A percentile compares a stretch with the other conserved stretches of the same genome.
Conservation (phyloP, 1,140 invertebrate species). For the Hyles euphorbiae region DNA sequence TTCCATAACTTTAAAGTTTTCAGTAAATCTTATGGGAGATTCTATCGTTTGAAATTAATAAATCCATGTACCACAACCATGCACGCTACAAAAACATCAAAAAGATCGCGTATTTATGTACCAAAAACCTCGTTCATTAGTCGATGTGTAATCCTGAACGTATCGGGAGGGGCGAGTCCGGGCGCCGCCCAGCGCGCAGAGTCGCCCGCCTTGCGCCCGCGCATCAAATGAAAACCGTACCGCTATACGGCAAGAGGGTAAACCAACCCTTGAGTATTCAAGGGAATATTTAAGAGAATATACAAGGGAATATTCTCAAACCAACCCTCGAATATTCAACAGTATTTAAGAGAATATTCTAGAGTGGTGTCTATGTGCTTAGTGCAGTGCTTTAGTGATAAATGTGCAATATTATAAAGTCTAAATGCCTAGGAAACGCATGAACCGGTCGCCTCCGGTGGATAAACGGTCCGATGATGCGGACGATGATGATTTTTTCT, state of each 20-base stretch:
- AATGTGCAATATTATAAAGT: slow-evolving; percentile 20
- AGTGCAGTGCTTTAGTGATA: not conserved
- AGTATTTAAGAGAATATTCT: too few species aligned
- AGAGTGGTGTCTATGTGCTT: not conserved
- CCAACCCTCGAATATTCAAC: too few species aligned
- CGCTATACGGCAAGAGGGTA: slow-evolving; percentile 29
- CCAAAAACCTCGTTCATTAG: slow-evolving; percentile 34
- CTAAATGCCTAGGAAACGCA: slow-evolving; percentile 61
- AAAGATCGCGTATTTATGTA: slow-evolving; percentile 4
- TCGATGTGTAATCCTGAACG: slow-evolving; percentile 41
- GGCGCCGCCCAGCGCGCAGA: slow-evolving; percentile 49
- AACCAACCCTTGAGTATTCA: slow-evolving; percentile 23
- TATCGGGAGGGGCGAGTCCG: slow-evolving; percentile 46
- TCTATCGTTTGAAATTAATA: not conserved
- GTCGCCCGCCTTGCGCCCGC: slow-evolving; percentile 58
- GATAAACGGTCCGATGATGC: slow-evolving; percentile 47
- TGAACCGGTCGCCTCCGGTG: slow-evolving; percentile 41
- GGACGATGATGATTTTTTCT: slow-evolving; percentile 63
- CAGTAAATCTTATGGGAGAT: too few species aligned
- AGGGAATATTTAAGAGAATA: too few species aligned
- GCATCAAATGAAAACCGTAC: slow-evolving; percentile 48
- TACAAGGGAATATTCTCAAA: too few species aligned
- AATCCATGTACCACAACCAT: slow-evolving; percentile 8
- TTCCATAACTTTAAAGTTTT: too few species aligned
- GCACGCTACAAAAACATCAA: slow-evolving; percentile 8